Base-by-base conservation (phyloP, 2,888 invertebrate genomes). In the Drosophila merina region DNA sequence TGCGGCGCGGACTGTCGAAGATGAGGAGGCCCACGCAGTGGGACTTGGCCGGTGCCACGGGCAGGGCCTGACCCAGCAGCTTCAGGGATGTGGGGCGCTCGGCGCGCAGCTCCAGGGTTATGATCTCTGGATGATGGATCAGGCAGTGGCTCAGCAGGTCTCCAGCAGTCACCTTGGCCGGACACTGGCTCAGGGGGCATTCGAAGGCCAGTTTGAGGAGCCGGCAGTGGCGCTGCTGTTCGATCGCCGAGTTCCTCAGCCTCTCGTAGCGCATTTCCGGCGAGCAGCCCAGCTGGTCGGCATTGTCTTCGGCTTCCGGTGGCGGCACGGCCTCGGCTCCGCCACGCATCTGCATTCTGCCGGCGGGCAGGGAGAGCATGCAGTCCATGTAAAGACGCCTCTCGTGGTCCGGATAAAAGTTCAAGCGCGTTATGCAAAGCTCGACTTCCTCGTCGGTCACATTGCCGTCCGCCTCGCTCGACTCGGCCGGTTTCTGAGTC, bases 361-460 rank as follows among this genome's bases (percentile, higher is more conserved):
- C 36, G 8, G 30, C 30, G 12, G 50, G 50, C 20, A 45, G 25
- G 3, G 30, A 51, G 25, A 58, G 6, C 25, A 30, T 8, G 25
- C 31, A 30, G 33, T 63, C 50, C 30, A 63, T 44, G 7, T 51
- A 58, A 2, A 57, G 14, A 0, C 63, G 57, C 14, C 8, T 36
- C 4, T 26, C 8, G 1, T 3, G 36, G 9, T 55, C 47, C 25
- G 56, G 10, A 8, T 10, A 25, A 9, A 49, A 28, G 9, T 33
- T 44, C 8, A 64, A 8, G 0, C 25, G 50, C 1, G 57, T 63
- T 4, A 25, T 36, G 8, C 38, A 45, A n/a, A 64, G 26, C 47
- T 58, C 58, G 0, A 58, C 51, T 47, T 64, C 63, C 38, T 64
- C 58, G 38, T 64, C 58, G 58, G 63, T 51, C 25, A 7, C 45